These are phyloP conservation scores for Bombus ignitus DNA, from an alignment of 1,140 invertebrate genomes.

Conservation along the genomic window DNA sequence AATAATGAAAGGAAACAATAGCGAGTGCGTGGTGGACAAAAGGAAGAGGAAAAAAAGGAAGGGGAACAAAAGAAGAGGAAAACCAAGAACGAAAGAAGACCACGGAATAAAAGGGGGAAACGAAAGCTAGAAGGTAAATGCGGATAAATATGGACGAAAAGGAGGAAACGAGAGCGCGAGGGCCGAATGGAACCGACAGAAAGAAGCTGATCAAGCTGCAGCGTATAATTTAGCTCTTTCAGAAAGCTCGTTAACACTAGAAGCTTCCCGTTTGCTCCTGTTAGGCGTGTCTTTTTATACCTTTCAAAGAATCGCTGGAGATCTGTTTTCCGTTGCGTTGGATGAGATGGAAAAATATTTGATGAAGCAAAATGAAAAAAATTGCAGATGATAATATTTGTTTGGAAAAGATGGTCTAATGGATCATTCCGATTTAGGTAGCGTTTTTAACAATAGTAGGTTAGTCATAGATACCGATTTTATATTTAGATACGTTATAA, in stretches of 20 bases:
- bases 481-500: no score
- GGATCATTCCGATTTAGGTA: neutral
- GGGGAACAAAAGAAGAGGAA: no score
- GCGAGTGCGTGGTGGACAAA: neutral
- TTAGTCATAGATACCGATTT: no score
- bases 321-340: neutral
- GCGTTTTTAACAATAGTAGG: neutral
- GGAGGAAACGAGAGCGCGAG: neutral
- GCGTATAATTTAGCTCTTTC: conserved; percentile 22
- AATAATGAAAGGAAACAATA: conserved; percentile 10
- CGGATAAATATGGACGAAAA: neutral
- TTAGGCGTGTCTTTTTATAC: neutral
- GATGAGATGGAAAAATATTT: neutral
- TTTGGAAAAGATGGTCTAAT: neutral
- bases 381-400: neutral
- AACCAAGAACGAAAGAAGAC: neutral
- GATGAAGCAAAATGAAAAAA: neutral
- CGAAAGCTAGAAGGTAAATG: neutral
- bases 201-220: conserved; percentile 11
- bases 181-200: conserved; percentile 20
- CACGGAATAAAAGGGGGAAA: neutral
- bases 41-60: neutral
- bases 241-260: conserved; percentile 11
- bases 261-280: neutral
- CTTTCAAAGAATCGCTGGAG: neutral